These are phyloP conservation scores for Rallus crepitans DNA, from an alignment of 2,797 vertebrate species.

Conservation along the genomic window DNA sequence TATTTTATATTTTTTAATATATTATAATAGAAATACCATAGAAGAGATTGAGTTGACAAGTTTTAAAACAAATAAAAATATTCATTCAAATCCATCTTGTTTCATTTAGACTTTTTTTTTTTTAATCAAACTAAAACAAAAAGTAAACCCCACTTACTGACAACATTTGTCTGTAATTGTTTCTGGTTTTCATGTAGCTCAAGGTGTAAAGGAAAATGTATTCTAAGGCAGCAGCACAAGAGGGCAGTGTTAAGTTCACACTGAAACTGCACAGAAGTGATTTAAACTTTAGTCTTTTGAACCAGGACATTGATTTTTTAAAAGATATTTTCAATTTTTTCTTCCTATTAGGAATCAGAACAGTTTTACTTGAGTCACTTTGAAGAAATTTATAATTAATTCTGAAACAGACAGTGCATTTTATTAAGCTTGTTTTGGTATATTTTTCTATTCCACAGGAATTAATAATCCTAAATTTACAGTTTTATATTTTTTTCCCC, in stretches of 20 bases:
- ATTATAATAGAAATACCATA: not conserved
- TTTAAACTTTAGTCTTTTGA: not conserved
- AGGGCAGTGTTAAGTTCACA: constrained; percentile 67
- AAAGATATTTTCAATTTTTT: constrained; percentile 11
- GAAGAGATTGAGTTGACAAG: not conserved
- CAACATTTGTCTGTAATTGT: not conserved
- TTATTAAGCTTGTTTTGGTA: not conserved
- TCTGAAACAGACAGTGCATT: constrained; percentile 16
- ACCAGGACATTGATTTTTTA: not conserved
- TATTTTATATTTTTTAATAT: not conserved
- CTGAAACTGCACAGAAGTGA: not conserved
- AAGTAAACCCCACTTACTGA: not conserved
- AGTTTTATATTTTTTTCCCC: constrained; percentile 13
- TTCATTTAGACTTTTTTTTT: not conserved
- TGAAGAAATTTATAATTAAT: constrained; percentile 49
- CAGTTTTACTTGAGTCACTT: constrained; percentile 21
- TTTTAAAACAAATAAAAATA: not conserved
- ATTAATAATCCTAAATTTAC: constrained; percentile 36
- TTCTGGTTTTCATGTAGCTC: not conserved
- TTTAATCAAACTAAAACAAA: not conserved
- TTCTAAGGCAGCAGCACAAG: constrained; percentile 55
- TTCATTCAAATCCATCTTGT: not conserved
- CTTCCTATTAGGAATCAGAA: not conserved
- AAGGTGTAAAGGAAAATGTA: not conserved
- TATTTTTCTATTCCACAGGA: constrained; percentile 1